A percentile compares a stretch with the other conserved stretches of the same genome.
Evolutionary conservation across 1,140 invertebrate species (phyloP).

Genomic region (Platyscapa corneri): DNA sequence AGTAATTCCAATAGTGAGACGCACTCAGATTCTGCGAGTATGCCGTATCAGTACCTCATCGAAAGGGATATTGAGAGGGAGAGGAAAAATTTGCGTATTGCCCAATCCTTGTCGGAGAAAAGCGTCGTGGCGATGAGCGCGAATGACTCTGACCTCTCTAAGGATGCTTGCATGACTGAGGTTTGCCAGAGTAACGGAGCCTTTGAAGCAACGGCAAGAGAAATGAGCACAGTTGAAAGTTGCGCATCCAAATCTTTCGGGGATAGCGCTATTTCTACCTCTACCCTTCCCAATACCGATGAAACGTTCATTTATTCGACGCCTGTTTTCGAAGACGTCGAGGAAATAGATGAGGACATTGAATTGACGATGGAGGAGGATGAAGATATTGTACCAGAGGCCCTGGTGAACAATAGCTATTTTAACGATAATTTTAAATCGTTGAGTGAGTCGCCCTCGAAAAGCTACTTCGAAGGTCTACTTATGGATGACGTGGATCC

Average conservation of each 20-base stretch:
- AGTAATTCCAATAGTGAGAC: slow-evolving; percentile 37
- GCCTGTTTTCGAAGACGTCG: not conserved
- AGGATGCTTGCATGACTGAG: not conserved
- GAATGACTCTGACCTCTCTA: not conserved
- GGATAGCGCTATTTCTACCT: slow-evolving; percentile 1
- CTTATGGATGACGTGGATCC: slow-evolving; percentile 57
- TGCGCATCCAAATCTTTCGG: not conserved
- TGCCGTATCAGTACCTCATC: slow-evolving; percentile 69
- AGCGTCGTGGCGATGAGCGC: not conserved
- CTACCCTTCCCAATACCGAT: slow-evolving; percentile 5
- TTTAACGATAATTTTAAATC: not conserved
- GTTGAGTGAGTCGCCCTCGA: slow-evolving; percentile 28
- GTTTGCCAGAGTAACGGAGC: not conserved
- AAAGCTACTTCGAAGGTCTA: slow-evolving; percentile 53
- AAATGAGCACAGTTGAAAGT: slow-evolving; percentile 4
- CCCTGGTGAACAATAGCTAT: slow-evolving; percentile 52
- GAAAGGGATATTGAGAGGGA: slow-evolving; percentile 63
- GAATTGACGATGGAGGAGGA: slow-evolving; percentile 27
- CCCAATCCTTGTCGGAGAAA: slow-evolving; percentile 32
- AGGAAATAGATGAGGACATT: slow-evolving; percentile 40
- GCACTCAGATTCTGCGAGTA: slow-evolving; percentile 59
- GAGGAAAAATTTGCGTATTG: slow-evolving; percentile 56
- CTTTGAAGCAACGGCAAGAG: not conserved
- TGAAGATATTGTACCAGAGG: slow-evolving; percentile 62
- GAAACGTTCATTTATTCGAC: not conserved